Conservation (phyloP, 2,797 vertebrate species). For the Australoheros facetus region DNA sequence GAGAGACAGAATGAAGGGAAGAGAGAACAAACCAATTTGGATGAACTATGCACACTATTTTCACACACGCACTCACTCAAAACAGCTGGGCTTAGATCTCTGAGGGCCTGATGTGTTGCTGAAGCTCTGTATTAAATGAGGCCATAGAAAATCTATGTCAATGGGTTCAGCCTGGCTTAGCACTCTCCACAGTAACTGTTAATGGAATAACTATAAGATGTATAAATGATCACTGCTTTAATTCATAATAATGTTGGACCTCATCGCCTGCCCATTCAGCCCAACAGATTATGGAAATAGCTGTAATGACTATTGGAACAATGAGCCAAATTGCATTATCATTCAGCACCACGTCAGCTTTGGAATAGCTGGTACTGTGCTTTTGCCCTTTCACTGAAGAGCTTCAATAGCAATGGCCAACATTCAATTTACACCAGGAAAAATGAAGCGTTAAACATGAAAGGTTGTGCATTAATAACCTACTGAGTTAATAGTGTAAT, state of each 20-base stretch:
- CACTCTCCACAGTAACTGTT: conserved; percentile 54
- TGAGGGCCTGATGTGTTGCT: conserved; percentile 38
- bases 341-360: conserved; percentile 53
- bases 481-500: conserved; percentile 30
- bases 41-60: conserved; percentile 48
- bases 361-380: conserved; percentile 40
- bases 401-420: conserved; percentile 48
- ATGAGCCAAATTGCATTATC: conserved; percentile 74
- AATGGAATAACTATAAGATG: conserved; percentile 70
- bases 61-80: conserved; percentile 16
- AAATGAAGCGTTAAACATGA: conserved; percentile 40
- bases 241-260: conserved; percentile 70
- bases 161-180: conserved; percentile 59
- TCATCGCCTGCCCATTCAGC: conserved; percentile 68
- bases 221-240: conserved; percentile 71
- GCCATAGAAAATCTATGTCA: conserved; percentile 66
- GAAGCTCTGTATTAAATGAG: conserved; percentile 56
- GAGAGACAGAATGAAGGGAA: conserved; percentile 2
- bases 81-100: conserved; percentile 56
- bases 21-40: conserved; percentile 43
- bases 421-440: conserved; percentile 43
- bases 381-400: conserved; percentile 47
- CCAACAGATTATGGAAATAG: conserved; percentile 73
- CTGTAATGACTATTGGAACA: conserved; percentile 74
- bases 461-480: conserved; percentile 22